Conservation (phyloP, 35 echinoderm and acorn worm genomes). For the Hemicentrotus pulcherrimus region DNA sequence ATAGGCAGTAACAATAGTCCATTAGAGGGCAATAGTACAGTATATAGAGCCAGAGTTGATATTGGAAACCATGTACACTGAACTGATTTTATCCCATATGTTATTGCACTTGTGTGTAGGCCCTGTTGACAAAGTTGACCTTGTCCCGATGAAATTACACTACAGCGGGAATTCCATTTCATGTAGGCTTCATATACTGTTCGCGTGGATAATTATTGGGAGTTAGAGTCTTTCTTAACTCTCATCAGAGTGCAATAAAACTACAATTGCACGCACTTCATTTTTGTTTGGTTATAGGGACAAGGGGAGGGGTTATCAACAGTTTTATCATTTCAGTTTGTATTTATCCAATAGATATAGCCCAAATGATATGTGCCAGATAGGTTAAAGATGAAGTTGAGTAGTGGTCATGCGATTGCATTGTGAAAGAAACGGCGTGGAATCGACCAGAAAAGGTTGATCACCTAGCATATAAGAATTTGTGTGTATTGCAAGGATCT, state of each 20-base stretch:
- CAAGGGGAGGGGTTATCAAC: neutral
- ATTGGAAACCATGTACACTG: neutral
- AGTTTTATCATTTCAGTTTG: neutral
- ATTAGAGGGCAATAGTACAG: neutral
- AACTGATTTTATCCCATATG: neutral
- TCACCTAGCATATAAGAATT: too few relatives aligned
- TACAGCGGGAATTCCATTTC: neutral
- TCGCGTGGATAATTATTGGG: neutral
- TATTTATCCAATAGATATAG: neutral
- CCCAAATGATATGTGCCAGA: neutral
- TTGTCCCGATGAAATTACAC: neutral
- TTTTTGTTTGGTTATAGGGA: neutral
- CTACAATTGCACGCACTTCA: neutral
- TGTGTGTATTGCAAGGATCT: too few relatives aligned
- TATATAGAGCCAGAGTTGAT: neutral
- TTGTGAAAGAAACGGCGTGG: too few relatives aligned
- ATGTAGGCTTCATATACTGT: neutral
- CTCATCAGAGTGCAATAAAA: neutral
- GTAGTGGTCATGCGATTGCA: too few relatives aligned
- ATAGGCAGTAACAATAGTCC: neutral
- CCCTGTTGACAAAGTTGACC: neutral
- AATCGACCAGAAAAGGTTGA: too few relatives aligned
- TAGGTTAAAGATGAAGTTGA: too few relatives aligned
- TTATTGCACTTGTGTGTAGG: neutral
- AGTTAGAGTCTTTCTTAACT: neutral